Conservation (phyloP, 1,140 invertebrate species). For the Acromyrmex charruanus region DNA sequence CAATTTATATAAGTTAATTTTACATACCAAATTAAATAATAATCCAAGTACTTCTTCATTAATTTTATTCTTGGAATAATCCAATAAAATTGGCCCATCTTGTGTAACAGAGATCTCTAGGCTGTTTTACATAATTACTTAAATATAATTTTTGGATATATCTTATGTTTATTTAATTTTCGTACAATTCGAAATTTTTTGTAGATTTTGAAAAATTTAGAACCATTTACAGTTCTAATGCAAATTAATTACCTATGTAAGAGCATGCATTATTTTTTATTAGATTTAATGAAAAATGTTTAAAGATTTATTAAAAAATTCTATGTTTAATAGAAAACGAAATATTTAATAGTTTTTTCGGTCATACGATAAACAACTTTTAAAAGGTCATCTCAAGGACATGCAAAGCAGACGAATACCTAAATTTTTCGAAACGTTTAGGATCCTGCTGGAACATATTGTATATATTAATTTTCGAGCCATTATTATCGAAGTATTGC, state of each 20-base stretch:
- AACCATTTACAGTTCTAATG: background rate
- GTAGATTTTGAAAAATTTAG: background rate
- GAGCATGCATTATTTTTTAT: background rate
- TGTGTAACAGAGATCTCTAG: constrained; percentile 91
- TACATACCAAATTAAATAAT: constrained; percentile 92
- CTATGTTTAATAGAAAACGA: background rate
- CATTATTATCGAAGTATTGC: constrained; percentile 90
- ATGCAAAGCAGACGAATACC: constrained; percentile 86
- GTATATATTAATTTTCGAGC: constrained; percentile 91
- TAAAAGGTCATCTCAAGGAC: constrained; percentile 81
- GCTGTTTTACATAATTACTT: constrained; percentile 85
- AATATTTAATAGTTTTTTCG: background rate
- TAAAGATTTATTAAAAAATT: background rate
- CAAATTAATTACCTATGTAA: background rate
- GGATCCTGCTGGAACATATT: constrained; percentile 92
- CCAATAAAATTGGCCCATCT: constrained; percentile 96
- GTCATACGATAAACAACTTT: background rate
- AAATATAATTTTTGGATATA: background rate
- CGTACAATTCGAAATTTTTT: background rate
- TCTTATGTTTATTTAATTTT: background rate
- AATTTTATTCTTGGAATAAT: constrained; percentile 99
- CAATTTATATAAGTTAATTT: constrained; percentile 48
- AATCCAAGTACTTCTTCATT: constrained; percentile 92
- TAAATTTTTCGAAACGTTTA: constrained; percentile 93
- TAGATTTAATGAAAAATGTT: background rate